Evolutionary conservation across 2,113 vertebrate genomes (phyloP).

Genomic region (Dicrurus megarhynchus): DNA sequence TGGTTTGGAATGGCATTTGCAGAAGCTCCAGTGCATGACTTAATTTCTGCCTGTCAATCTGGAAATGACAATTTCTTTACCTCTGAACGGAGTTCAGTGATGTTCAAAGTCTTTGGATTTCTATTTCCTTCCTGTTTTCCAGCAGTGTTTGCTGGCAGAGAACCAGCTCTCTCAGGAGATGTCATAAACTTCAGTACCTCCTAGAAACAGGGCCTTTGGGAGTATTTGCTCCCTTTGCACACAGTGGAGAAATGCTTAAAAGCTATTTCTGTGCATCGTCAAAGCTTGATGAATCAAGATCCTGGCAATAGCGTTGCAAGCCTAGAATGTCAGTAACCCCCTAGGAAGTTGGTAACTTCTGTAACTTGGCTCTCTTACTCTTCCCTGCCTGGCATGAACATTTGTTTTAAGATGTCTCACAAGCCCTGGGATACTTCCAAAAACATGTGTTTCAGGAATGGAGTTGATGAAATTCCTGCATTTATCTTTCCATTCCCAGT

Average conservation of each 20-base stretch:
- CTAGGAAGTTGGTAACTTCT: not conserved
- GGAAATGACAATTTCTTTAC: not conserved
- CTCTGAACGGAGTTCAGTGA: not conserved
- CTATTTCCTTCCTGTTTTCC: not conserved
- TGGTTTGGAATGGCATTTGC: not conserved
- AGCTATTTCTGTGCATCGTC: not conserved
- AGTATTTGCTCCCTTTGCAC: not conserved
- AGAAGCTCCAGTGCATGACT: not conserved
- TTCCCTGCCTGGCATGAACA: not conserved
- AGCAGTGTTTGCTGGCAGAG: not conserved
- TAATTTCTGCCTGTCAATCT: not conserved
- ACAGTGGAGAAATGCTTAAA: not conserved
- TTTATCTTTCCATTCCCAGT: not conserved
- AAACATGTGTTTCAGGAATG: not conserved
- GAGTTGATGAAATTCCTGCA: not conserved
- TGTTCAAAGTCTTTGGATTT: not conserved
- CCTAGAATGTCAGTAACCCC: not conserved
- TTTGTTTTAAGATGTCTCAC: not conserved
- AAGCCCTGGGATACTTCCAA: not conserved
- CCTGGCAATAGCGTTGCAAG: not conserved
- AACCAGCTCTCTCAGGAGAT: not conserved
- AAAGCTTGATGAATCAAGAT: not conserved
- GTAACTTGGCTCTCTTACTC: not conserved
- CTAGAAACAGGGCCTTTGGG: not conserved
- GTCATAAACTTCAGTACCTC: not conserved